phyloP scores from a whole-genome alignment of 2,888 invertebrate genomes.

The Uloborus plumipes region DNA sequence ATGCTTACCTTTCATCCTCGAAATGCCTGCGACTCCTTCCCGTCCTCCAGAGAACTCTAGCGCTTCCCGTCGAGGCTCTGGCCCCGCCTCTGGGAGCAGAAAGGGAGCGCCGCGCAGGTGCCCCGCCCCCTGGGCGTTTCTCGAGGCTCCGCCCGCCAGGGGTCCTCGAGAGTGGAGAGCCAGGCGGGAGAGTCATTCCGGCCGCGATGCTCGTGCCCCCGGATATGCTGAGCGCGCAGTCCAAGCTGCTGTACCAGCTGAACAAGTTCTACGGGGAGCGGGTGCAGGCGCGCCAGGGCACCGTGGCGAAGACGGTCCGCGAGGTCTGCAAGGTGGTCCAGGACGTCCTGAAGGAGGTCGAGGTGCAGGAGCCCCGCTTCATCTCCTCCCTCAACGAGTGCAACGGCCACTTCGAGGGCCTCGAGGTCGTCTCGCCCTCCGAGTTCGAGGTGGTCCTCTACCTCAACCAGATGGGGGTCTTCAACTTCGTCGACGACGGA shows the following conservation, averaged over 20 bases:
- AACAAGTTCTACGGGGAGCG: constrained; percentile 93
- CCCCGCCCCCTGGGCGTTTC: constrained; percentile 2
- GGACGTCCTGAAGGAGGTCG: constrained; percentile 94
- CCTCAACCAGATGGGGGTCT: constrained; percentile 96
- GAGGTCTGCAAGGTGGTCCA: constrained; percentile 93
- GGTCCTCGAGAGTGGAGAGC: too few relatives aligned
- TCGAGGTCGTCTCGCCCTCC: constrained; percentile 90
- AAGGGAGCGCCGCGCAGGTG: constrained; percentile 49
- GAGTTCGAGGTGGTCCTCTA: constrained; percentile 96
- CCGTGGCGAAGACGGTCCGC: constrained; percentile 88
- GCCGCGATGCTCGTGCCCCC: constrained; percentile 85
- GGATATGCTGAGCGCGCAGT: constrained; percentile 90
- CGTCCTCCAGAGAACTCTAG: too few relatives aligned
- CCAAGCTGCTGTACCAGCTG: constrained; percentile 94
- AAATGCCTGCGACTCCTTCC: too few relatives aligned
- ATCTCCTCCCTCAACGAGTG: constrained; percentile 88
- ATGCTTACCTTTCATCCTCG: too few relatives aligned
- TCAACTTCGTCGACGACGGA: constrained; percentile 97
- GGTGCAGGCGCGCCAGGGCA: constrained; percentile 87
- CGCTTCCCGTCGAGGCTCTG: too few relatives aligned
- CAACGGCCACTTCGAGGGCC: constrained; percentile 88
- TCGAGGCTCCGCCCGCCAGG: constrained; percentile 3
- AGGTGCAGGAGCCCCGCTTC: constrained; percentile 93
- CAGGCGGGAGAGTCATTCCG: constrained; percentile 18
- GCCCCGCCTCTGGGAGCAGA: constrained; percentile 26